Evolutionary conservation across 2,113 vertebrate genomes (phyloP).

Genomic region (Addax nasomaculatus): DNA sequence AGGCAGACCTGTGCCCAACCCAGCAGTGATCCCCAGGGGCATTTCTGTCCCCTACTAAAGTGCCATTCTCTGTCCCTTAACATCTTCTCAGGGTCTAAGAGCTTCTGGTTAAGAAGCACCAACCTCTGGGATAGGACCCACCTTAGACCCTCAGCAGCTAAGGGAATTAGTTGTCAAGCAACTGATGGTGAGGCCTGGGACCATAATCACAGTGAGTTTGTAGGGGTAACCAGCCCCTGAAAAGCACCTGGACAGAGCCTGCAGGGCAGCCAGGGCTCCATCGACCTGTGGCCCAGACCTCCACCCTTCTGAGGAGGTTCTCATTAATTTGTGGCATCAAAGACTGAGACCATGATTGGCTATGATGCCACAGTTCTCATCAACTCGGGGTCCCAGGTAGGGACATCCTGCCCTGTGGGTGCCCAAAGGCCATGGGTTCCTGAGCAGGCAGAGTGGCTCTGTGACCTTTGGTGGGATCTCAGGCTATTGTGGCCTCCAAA

Average conservation of each 20-base stretch:
- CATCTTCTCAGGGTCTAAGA: not conserved
- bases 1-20: too few species aligned
- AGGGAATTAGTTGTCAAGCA: not conserved
- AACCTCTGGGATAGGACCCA: not conserved
- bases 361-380: not conserved
- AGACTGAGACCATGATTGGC: not conserved
- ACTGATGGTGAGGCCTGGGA: not conserved
- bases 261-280: not conserved
- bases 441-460: too few species aligned
- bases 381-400: not conserved
- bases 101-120: not conserved
- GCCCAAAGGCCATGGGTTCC: not conserved
- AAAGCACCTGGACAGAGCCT: not conserved
- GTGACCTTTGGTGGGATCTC: not conserved
- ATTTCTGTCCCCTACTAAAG: not conserved
- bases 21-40: too few species aligned
- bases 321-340: not conserved
- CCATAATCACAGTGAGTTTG: accelerated
- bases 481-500: not conserved
- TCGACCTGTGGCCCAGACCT: accelerated
- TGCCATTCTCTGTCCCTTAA: not conserved
- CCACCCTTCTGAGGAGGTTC: not conserved
- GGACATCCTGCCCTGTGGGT: not conserved
- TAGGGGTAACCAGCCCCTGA: not conserved
- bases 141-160: too few species aligned